Evolutionary conservation across 2,797 vertebrate genomes (phyloP).

Genomic region (Amblyraja radiata): DNA sequence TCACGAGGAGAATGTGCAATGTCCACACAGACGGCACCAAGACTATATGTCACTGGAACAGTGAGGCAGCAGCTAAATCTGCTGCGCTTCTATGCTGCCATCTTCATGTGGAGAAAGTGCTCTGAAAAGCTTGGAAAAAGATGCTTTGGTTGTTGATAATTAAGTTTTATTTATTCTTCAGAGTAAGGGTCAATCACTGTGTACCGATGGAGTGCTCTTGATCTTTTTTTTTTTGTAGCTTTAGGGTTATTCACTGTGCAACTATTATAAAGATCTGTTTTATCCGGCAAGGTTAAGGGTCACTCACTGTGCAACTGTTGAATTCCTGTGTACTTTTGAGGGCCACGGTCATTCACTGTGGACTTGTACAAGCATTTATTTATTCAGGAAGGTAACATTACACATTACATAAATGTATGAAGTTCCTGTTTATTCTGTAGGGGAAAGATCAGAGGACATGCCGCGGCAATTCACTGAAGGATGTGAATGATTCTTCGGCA

Average conservation of each 20-base stretch:
- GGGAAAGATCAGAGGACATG: constrained; percentile 10
- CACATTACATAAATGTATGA: constrained; percentile 18
- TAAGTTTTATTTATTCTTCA: not conserved
- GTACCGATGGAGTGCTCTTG: not conserved
- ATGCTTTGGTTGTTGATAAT: not conserved
- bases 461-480: constrained; percentile 12
- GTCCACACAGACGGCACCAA: no score
- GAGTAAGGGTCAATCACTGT: not conserved
- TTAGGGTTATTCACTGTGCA: constrained; percentile 5
- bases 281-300: not conserved
- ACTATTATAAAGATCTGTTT: not conserved
- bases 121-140: not conserved
- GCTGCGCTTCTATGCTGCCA: no score
- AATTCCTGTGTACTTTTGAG: constrained; percentile 6
- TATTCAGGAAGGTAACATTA: constrained; percentile 23
- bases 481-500: not conserved
- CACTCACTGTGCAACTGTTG: not conserved
- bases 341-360: constrained; percentile 11
- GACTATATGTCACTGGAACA: no score
- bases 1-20: no score
- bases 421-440: constrained; percentile 29
- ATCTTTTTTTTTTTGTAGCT: not conserved
- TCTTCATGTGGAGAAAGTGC: not conserved
- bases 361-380: constrained; percentile 10
- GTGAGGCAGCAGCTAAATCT: no score